A percentile compares a stretch with the other conserved stretches of the same genome.
phyloP scores from a whole-genome alignment of 2,113 vertebrate species.

The Hippocampus abdominalis region DNA sequence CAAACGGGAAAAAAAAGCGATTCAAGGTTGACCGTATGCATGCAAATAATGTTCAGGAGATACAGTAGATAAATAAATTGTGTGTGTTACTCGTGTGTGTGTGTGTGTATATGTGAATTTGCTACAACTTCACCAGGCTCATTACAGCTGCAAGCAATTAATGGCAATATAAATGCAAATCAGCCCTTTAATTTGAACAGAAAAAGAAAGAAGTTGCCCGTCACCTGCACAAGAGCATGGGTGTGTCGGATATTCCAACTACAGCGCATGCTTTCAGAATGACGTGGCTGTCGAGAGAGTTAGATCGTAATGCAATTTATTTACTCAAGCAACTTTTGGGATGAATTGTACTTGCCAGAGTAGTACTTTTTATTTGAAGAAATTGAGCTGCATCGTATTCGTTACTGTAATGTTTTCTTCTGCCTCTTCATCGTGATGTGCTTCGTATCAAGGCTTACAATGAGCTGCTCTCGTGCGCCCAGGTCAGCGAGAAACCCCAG shows the following conservation, averaged over 20 bases:
- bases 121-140: conserved; percentile 31
- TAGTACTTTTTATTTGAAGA: too few species aligned
- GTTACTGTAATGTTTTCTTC: too few species aligned
- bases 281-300: conserved; percentile 18
- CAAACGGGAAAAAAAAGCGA: not conserved
- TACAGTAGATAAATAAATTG: not conserved
- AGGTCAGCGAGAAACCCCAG: too few species aligned
- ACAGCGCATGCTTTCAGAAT: conserved; percentile 30
- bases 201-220: conserved; percentile 38
- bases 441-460: too few species aligned
- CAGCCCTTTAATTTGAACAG: conserved; percentile 63
- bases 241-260: conserved; percentile 31
- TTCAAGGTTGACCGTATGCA: conserved; percentile 13
- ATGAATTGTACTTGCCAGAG: too few species aligned
- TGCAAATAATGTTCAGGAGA: not conserved
- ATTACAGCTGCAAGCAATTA: conserved; percentile 57
- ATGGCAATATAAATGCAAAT: conserved; percentile 75
- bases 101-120: conserved; percentile 15
- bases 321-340: too few species aligned
- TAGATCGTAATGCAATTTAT: too few species aligned
- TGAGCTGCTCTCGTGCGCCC: too few species aligned
- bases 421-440: too few species aligned
- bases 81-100: conserved; percentile 1
- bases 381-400: too few species aligned
- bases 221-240: conserved; percentile 60